A percentile compares a stretch with the other conserved stretches of the same genome.
Evolutionary conservation across 2,113 vertebrate genomes (phyloP).

Genomic region (Chrysemys picta): DNA sequence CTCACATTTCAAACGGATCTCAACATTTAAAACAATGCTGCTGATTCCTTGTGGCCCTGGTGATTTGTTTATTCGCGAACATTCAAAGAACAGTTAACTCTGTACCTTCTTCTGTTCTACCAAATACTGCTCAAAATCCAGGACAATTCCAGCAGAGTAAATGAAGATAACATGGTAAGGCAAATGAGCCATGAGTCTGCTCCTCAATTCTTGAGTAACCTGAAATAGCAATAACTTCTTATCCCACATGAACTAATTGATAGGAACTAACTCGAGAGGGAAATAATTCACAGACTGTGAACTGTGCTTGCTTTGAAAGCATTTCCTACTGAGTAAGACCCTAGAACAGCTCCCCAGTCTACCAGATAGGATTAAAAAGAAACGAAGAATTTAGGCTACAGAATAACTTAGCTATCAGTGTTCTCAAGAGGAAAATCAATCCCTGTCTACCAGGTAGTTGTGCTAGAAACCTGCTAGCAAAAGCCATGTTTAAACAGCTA

Average conservation of each 20-base stretch:
- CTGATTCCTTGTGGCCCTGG: background rate
- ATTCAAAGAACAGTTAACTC: conserved; percentile 24
- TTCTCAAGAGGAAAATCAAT: background rate
- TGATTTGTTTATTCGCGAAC: conserved; percentile 47
- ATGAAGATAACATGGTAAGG: conserved; percentile 8
- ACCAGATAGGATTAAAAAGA: conserved; percentile 20
- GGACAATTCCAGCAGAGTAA: conserved; percentile 5
- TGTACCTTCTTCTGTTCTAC: conserved; percentile 7
- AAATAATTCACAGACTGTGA: conserved; percentile 3
- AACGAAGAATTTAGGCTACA: background rate
- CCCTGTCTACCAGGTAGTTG: background rate
- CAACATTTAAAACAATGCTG: background rate
- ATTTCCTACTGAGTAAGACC: conserved; percentile 48
- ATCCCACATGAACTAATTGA: conserved; percentile 22
- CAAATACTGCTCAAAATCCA: conserved; percentile 40
- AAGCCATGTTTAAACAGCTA: background rate
- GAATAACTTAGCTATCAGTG: conserved; percentile 6
- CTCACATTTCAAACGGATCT: background rate
- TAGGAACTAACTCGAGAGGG: conserved; percentile 46
- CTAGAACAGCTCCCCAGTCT: conserved; percentile 42
- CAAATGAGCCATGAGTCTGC: conserved; percentile 33
- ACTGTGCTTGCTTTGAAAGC: conserved; percentile 39
- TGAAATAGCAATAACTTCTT: conserved; percentile 32
- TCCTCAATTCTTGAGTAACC: conserved; percentile 27
- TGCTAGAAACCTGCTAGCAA: background rate